Base-by-base conservation (phyloP, 1,140 invertebrate genomes). In the Apocrypta bakeri region DNA sequence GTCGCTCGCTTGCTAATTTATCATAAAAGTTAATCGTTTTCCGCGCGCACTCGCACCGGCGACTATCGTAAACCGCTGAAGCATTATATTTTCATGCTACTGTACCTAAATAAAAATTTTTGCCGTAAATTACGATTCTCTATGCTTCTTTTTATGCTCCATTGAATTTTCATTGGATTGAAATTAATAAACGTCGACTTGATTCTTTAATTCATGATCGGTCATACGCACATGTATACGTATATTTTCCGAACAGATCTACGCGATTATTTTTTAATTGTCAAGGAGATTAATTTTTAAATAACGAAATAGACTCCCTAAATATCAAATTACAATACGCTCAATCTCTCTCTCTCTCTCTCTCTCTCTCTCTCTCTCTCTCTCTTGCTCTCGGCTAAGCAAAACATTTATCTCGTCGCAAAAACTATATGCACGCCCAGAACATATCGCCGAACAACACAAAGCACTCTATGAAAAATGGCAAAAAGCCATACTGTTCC, bases 21-120 rank as follows among this genome's bases (percentile, higher is more conserved):
- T 75, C 73, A 31, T 75, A 61, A 75, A 61, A 33, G 14, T 75
- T 75, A 75, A 75, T 75, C 73, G 42, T 17, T 63, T 56, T 61
- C 12, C 27, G 73, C 40, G 27, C 1, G 42, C 27, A 14, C n/a
- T n/a, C 48, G 21, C 48, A 21, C 17, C 14, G 17, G 48, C 48
- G 27, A 61, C 73, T 17, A 33, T 61, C 48, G 48, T 56, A 61
- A 75, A 75, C 73, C 42, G 48, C 27, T 27, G 42, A 75, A 21
- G 56, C n/a, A 31, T 12, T n/a, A 75, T 61, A 31, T 75, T 31
- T 4, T 29, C 31, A 40, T n/a, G 31, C 31, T 40, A 40, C 31
- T n/a, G 48, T 75, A 61, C 29, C 29, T 31, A 8, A 27, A 27
- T 12, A 21, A 24, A 42, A 37, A 37, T 37, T n/a, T 56, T 56